These are phyloP conservation scores for Aleiodes testaceus DNA, from an alignment of 2,888 invertebrate genomes.

Conservation along the genomic window DNA sequence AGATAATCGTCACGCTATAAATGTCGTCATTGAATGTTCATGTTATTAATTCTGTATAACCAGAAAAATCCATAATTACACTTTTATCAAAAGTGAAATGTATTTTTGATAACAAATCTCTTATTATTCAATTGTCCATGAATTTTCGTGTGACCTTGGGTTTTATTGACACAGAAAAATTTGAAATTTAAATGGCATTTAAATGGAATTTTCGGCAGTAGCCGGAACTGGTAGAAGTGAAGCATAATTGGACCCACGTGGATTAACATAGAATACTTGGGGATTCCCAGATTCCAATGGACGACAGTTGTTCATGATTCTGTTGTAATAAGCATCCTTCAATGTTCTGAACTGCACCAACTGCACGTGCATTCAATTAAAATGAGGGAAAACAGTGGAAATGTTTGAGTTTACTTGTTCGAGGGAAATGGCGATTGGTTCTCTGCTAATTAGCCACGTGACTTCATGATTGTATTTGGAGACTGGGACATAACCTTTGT, in stretches of 20 bases:
- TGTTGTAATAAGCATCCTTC: slow-evolving; percentile 72
- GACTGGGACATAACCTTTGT: slow-evolving; percentile 77
- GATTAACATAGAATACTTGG: slow-evolving; percentile 75
- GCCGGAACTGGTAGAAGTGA: slow-evolving; percentile 58
- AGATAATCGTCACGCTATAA: too few species aligned
- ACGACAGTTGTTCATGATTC: slow-evolving; percentile 74
- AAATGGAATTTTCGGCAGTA: too few species aligned
- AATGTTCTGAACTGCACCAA: slow-evolving; percentile 76
- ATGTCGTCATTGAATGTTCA: too few species aligned
- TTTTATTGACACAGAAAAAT: too few species aligned
- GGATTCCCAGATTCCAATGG: slow-evolving; percentile 71
- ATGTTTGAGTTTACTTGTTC: slow-evolving; percentile 79
- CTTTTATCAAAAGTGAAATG: too few species aligned
- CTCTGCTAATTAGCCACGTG: slow-evolving; percentile 79
- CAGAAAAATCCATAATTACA: too few species aligned
- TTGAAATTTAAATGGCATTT: too few species aligned
- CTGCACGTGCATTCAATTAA: slow-evolving; percentile 66
- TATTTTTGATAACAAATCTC: too few species aligned
- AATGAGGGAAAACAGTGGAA: not conserved
- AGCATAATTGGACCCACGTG: slow-evolving; percentile 62
- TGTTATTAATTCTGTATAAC: too few species aligned
- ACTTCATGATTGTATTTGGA: slow-evolving; percentile 73
- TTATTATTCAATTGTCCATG: too few species aligned
- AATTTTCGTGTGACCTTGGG: too few species aligned
- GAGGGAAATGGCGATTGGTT: slow-evolving; percentile 75